Percentiles rank a stretch among this genome's conserved stretches.
Evolutionary conservation across 2,797 vertebrate genomes (phyloP).

Genomic region (Protosalanx chinensis): DNA sequence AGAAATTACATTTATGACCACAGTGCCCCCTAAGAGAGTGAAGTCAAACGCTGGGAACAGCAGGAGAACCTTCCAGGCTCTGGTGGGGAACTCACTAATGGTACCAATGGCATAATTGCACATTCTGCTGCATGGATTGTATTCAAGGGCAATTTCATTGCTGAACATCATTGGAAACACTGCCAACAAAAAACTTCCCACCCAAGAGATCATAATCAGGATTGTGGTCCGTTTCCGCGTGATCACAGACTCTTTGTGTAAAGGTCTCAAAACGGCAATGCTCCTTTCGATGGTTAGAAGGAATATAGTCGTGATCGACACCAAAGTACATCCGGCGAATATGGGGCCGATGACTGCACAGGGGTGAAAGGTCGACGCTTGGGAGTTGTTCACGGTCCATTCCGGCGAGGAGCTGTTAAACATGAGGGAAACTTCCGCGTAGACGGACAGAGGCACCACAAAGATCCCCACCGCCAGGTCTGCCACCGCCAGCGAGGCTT

Average conservation of each 20-base stretch:
- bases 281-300: slow-evolving; percentile 73
- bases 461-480: slow-evolving; percentile 75
- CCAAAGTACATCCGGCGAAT: slow-evolving; percentile 78
- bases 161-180: slow-evolving; percentile 73
- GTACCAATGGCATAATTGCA: slow-evolving; percentile 73
- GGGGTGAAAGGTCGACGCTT: slow-evolving; percentile 66
- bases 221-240: slow-evolving; percentile 69
- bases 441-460: slow-evolving; percentile 76
- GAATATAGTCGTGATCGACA: slow-evolving; percentile 79
- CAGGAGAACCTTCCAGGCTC: slow-evolving; percentile 73
- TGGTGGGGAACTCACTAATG: slow-evolving; percentile 53
- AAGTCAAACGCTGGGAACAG: slow-evolving; percentile 74
- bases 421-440: slow-evolving; percentile 72
- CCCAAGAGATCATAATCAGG: slow-evolving; percentile 74
- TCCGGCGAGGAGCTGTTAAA: slow-evolving; percentile 53
- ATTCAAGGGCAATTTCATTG: slow-evolving; percentile 71
- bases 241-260: slow-evolving; percentile 77
- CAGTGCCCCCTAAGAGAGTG: slow-evolving; percentile 67
- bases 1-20: slow-evolving; percentile 74
- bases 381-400: slow-evolving; percentile 65
- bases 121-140: slow-evolving; percentile 79
- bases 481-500: slow-evolving; percentile 75
- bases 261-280: slow-evolving; percentile 74
- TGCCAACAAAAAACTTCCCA: slow-evolving; percentile 74
- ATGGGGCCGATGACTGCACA: slow-evolving; percentile 74